phyloP scores from a whole-genome alignment of 1,140 invertebrate species.

The Grapholita molesta region DNA sequence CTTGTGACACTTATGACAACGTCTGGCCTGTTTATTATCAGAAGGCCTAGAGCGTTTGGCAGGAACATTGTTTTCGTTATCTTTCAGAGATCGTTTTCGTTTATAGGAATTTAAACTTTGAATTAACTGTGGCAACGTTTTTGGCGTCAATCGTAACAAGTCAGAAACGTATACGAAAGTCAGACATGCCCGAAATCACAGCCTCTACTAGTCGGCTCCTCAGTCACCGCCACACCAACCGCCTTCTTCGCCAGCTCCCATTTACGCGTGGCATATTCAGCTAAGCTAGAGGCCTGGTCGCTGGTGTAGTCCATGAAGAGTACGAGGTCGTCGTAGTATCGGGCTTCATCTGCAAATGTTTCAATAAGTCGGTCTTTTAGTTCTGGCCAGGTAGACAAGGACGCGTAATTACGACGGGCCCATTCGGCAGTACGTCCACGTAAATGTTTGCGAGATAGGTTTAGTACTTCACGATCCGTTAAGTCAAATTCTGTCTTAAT shows the following conservation, averaged over 20 bases:
- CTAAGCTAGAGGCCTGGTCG: constrained; percentile 29
- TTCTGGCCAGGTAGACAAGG: constrained; percentile 32
- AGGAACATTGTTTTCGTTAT: too few relatives aligned
- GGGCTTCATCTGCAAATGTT: constrained; percentile 32
- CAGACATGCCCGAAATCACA: constrained; percentile 36
- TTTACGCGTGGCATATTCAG: constrained; percentile 30
- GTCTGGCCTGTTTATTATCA: too few relatives aligned
- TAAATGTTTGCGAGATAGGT: constrained; percentile 34
- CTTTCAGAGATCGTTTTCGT: too few relatives aligned
- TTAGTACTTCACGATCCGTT: constrained; percentile 32
- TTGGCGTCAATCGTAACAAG: constrained; percentile 30
- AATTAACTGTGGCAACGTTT: constrained; percentile 26
- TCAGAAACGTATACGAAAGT: constrained; percentile 31
- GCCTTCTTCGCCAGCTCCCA: constrained; percentile 33
- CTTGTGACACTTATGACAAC: too few relatives aligned
- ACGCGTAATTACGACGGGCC: constrained; percentile 33
- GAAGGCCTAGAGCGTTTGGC: too few relatives aligned
- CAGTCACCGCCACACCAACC: constrained; percentile 27
- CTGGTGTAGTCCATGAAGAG: constrained; percentile 34
- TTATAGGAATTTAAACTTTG: too few relatives aligned
- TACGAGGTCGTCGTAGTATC: constrained; percentile 35
- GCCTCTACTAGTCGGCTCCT: constrained; percentile 28
- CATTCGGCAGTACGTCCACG: constrained; percentile 35
- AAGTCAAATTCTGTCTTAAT: constrained; percentile 27
- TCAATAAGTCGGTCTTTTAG: constrained; percentile 30